Conservation (phyloP, 2,797 vertebrate species). For the Dromococcyx pavoninus region DNA sequence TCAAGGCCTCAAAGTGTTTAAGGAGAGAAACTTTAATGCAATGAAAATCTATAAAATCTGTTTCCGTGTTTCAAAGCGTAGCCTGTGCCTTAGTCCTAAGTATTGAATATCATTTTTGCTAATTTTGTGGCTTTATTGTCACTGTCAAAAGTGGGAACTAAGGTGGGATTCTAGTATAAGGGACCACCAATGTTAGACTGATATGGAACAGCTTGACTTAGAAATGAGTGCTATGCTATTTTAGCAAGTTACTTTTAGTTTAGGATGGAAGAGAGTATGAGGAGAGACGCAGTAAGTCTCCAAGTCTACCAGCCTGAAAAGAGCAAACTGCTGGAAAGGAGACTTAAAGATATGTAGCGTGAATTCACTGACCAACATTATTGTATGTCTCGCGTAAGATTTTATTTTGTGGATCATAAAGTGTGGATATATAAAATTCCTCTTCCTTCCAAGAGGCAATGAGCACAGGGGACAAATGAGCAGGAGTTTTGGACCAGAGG, state of each 20-base stretch:
- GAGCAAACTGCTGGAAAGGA: not conserved
- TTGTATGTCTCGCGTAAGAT: rapidly evolving
- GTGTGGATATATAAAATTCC: not conserved
- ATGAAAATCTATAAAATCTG: not conserved
- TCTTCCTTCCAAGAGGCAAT: not conserved
- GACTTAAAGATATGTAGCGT: rapidly evolving
- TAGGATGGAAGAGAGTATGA: not conserved
- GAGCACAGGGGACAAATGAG: not conserved
- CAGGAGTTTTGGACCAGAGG: not conserved
- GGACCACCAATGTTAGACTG: not conserved
- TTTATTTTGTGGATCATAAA: not conserved
- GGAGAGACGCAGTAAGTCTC: not conserved
- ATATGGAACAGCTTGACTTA: not conserved
- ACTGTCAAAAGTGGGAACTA: not conserved
- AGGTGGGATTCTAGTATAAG: not conserved
- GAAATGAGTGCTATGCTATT: not conserved
- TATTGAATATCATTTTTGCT: not conserved
- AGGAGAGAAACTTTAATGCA: not conserved
- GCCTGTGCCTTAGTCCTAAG: not conserved
- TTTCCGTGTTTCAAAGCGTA: not conserved
- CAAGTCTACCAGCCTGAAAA: not conserved
- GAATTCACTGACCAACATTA: not conserved
- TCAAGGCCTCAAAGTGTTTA: not conserved
- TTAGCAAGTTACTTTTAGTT: not conserved
- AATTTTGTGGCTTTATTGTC: not conserved